Evolutionary conservation across 2,888 invertebrate species (phyloP).

Genomic region (Hybos culiciformis): DNA sequence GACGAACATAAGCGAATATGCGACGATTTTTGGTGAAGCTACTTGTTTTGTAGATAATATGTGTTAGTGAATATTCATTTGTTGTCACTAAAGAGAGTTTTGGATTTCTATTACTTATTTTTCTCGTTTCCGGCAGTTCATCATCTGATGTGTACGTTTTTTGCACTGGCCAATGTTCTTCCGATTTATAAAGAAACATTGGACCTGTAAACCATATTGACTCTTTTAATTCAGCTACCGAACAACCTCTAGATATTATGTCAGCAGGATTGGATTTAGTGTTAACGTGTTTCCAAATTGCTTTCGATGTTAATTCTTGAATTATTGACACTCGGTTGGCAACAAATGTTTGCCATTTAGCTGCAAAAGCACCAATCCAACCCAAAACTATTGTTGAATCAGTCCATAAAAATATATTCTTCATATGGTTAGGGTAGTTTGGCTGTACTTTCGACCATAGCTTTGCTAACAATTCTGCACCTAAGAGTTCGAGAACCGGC

Average conservation of each 20-base stretch:
- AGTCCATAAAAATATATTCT: not conserved
- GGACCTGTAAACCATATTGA: slow-evolving; percentile 11
- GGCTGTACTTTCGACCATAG: not conserved
- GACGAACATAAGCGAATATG: no score
- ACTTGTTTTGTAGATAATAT: no score
- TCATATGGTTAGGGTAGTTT: no score
- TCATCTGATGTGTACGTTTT: slow-evolving; percentile 14
- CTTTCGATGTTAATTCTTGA: not conserved
- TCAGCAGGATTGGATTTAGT: slow-evolving; percentile 23
- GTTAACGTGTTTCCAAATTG: slow-evolving; percentile 19
- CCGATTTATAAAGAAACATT: slow-evolving; percentile 2
- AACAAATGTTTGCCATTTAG: slow-evolving; percentile 12
- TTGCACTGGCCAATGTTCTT: slow-evolving; percentile 7
- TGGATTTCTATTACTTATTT: no score
- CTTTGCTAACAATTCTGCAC: slow-evolving; percentile 2
- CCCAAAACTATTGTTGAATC: slow-evolving; percentile 8
- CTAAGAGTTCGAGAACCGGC: slow-evolving; percentile 6
- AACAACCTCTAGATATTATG: slow-evolving; percentile 19
- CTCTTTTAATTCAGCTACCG: slow-evolving; percentile 1
- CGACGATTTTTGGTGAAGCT: no score
- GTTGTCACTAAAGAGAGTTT: no score
- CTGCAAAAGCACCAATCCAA: slow-evolving; percentile 12
- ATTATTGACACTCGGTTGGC: not conserved
- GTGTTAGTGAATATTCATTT: no score
- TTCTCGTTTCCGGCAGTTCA: no score